Base-by-base conservation (phyloP, 2,113 vertebrate species). In the Neopipo cinnamomea region DNA sequence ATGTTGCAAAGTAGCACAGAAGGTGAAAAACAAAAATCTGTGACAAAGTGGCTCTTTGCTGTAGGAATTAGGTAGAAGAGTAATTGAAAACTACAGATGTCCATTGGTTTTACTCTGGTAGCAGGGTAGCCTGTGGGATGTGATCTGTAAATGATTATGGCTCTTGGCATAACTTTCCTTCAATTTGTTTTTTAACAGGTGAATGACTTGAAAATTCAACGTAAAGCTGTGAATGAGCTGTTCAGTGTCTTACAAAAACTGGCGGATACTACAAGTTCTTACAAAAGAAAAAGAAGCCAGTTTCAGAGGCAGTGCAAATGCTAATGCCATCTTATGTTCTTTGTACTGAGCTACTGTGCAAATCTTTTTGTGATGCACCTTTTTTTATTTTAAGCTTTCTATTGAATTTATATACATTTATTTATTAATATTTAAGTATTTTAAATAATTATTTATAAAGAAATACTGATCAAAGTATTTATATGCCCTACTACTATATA, bases 381-480 rank as follows among this genome's bases (percentile, higher is more conserved):
- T 83, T 92, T 94, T 71, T 12, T 3, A 39, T 72, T 58, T 93
- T 7, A n/a, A 6, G 71, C 5, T 24, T 71, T 66, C 91, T 50
- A 87, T 70, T 94, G 71, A 92, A 33, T 63, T 96, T 97, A 91
- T 95, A 80, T 96, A 92, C 91, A 80, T 71, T 58, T 98, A 98
- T 98, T 98, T 98, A 98, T 98, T 98, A 71, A 84, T 98, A 98
- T 98, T 98, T 98, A 98, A 98, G 37, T 91, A 62, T 78, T 95
- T 96, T 86, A 91, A 95, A 93, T 92, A 59, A 95, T 94, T 98
- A 98, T 98, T 98, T 98, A 98, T 98, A 94, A 91, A 96, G 31
- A 89, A 72, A 87, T 42, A 85, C 41, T n/a, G 27, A 63, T 59
- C 18, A 18, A 95, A 97, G 28, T 98, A 98, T 98, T 98, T 98